A percentile compares a stretch with the other conserved stretches of the same genome.
Conservation (phyloP, 2,888 invertebrate genomes). For the Parochlus steinenii region DNA sequence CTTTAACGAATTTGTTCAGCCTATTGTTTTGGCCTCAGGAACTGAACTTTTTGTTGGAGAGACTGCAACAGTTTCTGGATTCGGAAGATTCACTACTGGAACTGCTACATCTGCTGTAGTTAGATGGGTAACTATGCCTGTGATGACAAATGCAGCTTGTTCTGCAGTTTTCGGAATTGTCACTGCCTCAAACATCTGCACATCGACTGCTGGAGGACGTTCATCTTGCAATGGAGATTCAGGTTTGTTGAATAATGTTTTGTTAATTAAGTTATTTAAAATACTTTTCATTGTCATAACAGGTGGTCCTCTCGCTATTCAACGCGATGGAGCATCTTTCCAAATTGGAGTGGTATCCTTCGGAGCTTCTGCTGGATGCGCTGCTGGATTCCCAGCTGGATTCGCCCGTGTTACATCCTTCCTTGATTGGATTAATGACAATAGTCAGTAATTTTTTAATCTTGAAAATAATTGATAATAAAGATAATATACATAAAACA, state of each 20-base stretch:
- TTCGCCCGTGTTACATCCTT: conserved; percentile 26
- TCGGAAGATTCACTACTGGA: conserved; percentile 15
- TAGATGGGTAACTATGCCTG: conserved; percentile 19
- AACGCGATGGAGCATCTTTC: conserved; percentile 20
- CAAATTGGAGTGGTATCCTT: conserved; percentile 26
- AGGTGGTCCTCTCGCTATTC: conserved; percentile 17
- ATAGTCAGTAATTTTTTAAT: background rate
- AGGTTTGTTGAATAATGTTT: conserved; percentile 17
- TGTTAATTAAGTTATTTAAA: no score
- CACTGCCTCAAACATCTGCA: conserved; percentile 22
- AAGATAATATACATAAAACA: background rate
- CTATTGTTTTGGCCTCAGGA: conserved; percentile 20
- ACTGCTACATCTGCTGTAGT: conserved; percentile 19
- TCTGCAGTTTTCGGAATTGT: conserved; percentile 18
- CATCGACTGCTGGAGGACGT: conserved; percentile 21
- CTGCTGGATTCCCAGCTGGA: conserved; percentile 24
- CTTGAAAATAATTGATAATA: background rate
- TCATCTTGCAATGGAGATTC: conserved; percentile 25
- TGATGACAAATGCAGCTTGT: conserved; percentile 24
- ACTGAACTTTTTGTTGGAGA: conserved; percentile 22
- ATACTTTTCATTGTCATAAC: background rate
- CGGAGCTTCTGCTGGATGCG: conserved; percentile 23
- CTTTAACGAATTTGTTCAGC: conserved; percentile 20
- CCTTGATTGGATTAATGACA: conserved; percentile 24
- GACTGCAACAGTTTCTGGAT: conserved; percentile 21